Conservation (phyloP, 1,140 invertebrate genomes). For the Philopotamus ludificatus region DNA sequence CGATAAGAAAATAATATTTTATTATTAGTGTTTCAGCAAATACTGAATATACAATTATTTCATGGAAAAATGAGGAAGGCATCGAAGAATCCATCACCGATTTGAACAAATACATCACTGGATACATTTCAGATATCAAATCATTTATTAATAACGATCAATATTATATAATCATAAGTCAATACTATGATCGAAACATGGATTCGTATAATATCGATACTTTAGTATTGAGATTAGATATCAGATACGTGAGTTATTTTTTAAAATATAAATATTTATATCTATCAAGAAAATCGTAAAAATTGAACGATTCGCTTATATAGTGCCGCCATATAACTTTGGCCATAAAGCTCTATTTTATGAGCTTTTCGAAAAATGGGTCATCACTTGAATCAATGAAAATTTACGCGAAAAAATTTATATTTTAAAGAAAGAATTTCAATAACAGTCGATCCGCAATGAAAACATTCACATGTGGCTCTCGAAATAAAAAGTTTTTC, state of each 20-base stretch:
- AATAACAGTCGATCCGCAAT: too few species aligned
- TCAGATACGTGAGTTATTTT: constrained; percentile 23
- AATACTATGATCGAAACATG: constrained; percentile 22
- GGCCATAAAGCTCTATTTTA: too few species aligned
- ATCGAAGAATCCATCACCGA: constrained; percentile 5
- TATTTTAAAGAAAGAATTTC: too few species aligned
- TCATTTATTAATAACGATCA: constrained; percentile 26
- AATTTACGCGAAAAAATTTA: too few species aligned
- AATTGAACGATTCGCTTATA: too few species aligned
- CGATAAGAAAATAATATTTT: background rate
- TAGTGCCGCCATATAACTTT: too few species aligned
- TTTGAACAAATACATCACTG: constrained; percentile 16
- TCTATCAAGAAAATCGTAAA: too few species aligned
- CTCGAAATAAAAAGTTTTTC: background rate
- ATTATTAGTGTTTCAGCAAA: background rate
- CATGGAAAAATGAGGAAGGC: constrained; percentile 14
- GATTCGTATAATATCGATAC: constrained; percentile 34
- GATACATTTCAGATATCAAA: constrained; percentile 31
- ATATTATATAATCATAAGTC: constrained; percentile 30
- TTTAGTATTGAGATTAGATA: constrained; percentile 18
- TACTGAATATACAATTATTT: too few species aligned
- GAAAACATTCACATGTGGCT: background rate
- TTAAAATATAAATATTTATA: too few species aligned
- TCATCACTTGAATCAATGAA: too few species aligned
- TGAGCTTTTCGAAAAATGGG: too few species aligned